A percentile compares a stretch with the other conserved stretches of the same genome.
These are phyloP conservation scores for Tupaia chinensis DNA, from an alignment of 2,113 vertebrate genomes.

Conservation along the genomic window DNA sequence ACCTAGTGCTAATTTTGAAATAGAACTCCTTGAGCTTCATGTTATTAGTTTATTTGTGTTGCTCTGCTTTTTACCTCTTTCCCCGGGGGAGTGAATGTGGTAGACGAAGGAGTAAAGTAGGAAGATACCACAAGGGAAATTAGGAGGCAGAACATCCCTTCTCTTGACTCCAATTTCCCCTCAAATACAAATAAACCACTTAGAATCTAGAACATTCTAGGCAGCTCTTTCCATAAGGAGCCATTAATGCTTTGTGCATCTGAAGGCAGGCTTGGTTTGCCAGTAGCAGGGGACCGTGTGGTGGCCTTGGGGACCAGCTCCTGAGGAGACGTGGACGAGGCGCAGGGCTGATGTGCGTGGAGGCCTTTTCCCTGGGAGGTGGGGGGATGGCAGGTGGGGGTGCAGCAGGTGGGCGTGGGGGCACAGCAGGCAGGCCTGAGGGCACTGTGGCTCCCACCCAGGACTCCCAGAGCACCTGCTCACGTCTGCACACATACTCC, in stretches of 20 bases:
- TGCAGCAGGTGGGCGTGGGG: no score
- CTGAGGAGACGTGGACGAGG: background rate
- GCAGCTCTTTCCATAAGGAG: background rate
- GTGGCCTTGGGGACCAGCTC: background rate
- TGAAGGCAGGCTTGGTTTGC: background rate
- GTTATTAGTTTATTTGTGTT: background rate
- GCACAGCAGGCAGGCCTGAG: no score
- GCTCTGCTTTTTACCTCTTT: background rate
- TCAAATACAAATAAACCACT: background rate
- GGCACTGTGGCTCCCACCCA: no score
- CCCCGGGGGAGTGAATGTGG: rapidly evolving
- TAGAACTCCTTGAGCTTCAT: background rate
- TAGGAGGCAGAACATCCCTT: background rate
- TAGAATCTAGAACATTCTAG: background rate
- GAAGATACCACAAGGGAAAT: background rate
- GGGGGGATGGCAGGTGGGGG: no score
- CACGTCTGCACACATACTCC: rapidly evolving
- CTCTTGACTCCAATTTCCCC: background rate
- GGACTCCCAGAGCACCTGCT: background rate
- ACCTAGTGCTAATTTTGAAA: background rate
- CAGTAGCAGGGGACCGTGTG: rapidly evolving
- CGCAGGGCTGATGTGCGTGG: no score
- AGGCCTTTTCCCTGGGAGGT: background rate
- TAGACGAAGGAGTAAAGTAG: background rate
- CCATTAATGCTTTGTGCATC: background rate